Evolutionary conservation across 2,113 vertebrate species (phyloP), one percentile per base, ranked within the genome.

Genomic region (Scortum barcoo): DNA sequence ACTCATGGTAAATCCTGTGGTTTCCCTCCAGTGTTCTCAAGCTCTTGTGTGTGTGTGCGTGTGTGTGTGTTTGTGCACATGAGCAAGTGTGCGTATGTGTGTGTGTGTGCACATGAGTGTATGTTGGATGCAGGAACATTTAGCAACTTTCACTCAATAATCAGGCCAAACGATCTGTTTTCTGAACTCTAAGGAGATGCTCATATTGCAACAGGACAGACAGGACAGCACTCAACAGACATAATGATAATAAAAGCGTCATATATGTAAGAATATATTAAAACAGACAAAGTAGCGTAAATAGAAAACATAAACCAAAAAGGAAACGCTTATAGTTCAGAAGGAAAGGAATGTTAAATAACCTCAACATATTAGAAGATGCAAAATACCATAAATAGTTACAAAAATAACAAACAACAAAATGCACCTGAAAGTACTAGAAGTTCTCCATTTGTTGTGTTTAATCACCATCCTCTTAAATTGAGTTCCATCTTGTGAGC

Each of bases 1-100:
- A 98, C 97, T 95, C 97, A 97, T 94, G 98, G 98, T 99, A 97
- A 98, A 92, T 90, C 90, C 85, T 88, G 86, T 87, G 93, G 68
- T 94, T 91, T 81, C 94, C 94, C 95, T 92, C 84, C 88, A 83
- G 68, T 86, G 78, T 91, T 91, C 42, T 90, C 24, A 68, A 78
- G 57, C 75, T 86, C 53, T 62, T 77, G 11, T 66, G 24, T 80
- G 13, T 76, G 26, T 65, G n/a, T 69, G 38, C 78, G 57, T 73
- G 13, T 38, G 4, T 56, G 20, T n/a, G 26, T 40, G 36, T 58
- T 58, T 44, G 38, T 30, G 62, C 65, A n/a, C n/a, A n/a, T n/a
- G n/a, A n/a, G n/a, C n/a, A n/a, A n/a, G 22, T 60, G 28, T 61
- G 51, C 78, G 19, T 58, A 38, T 51, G 40, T 72, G 54, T 69